Conservation (phyloP, 1,140 invertebrate genomes). For the Mactra quadrangularis region DNA sequence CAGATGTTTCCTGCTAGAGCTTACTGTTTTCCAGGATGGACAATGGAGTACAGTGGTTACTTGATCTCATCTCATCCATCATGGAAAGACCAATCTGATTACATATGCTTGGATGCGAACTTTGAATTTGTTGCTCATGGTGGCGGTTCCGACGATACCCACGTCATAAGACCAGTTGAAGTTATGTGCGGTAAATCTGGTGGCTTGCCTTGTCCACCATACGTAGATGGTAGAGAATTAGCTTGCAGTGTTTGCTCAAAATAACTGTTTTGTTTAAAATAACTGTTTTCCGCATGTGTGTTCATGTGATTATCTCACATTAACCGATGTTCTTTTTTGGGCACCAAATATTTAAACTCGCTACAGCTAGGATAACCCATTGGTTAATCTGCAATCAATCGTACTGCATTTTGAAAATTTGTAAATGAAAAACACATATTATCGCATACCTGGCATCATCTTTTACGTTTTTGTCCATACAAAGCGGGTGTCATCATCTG, state of each 20-base stretch:
- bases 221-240: constrained; percentile 60
- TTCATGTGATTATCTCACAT: too few relatives aligned
- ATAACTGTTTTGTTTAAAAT: constrained; percentile 1
- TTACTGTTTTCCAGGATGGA: constrained; percentile 62
- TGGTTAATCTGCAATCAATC: too few relatives aligned
- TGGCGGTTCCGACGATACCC: neutral
- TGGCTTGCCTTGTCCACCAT: constrained; percentile 66
- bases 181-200: constrained; percentile 33
- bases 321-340: too few relatives aligned
- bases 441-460: too few relatives aligned
- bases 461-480: too few relatives aligned
- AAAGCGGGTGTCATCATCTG: too few relatives aligned
- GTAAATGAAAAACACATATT: too few relatives aligned
- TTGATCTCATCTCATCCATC: constrained; percentile 50
- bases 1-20: constrained; percentile 61
- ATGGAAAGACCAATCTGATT: constrained; percentile 23
- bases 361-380: too few relatives aligned
- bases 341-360: too few relatives aligned
- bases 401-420: too few relatives aligned
- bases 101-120: constrained; percentile 63
- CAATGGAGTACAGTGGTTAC: constrained; percentile 63
- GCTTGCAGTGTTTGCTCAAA: constrained; percentile 71
- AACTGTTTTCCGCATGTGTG: neutral
- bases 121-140: constrained; percentile 43
- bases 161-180: constrained; percentile 58